phyloP scores from a whole-genome alignment of 2,888 invertebrate genomes.

The Scaptomyza tumidula region DNA sequence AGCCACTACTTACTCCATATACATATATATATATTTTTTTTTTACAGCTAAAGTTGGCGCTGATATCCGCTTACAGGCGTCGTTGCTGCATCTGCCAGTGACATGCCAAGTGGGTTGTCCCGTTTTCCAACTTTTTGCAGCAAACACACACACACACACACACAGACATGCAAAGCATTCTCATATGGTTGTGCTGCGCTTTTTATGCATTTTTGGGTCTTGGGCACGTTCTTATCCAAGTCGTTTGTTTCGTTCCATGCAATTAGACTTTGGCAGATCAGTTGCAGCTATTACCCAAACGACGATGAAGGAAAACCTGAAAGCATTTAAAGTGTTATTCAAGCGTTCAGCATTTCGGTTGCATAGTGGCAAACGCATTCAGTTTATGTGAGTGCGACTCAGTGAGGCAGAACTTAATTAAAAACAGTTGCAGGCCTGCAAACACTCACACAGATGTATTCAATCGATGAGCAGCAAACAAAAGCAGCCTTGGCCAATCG shows the following conservation, averaged over 20 bases:
- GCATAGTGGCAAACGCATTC: conserved; percentile 43
- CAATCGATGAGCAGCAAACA: conserved; percentile 51
- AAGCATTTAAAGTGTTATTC: conserved; percentile 52
- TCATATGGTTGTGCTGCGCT: conserved; percentile 42
- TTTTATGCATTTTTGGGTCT: conserved; percentile 39
- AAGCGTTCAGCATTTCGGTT: conserved; percentile 50
- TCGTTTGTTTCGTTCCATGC: conserved; percentile 80
- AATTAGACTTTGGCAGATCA: conserved; percentile 79
- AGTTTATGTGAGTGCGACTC: conserved; percentile 6
- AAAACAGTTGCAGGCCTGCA: conserved; percentile 38
- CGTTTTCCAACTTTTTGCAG: conserved; percentile 48
- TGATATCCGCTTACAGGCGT: conserved; percentile 51
- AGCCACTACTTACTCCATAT: conserved; percentile 46
- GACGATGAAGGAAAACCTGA: conserved; percentile 49
- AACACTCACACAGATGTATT: conserved; percentile 14
- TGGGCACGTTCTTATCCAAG: conserved; percentile 62
- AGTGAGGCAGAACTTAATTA: conserved; percentile 62
- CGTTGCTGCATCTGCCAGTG: conserved; percentile 58
- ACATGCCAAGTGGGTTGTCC: conserved; percentile 69
- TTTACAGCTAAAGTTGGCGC: conserved; percentile 54
- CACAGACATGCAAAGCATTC: conserved; percentile 54
- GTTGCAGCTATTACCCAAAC: conserved; percentile 50
- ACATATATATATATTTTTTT: background rate
- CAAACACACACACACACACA: conserved; percentile 21
- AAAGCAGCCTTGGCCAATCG: conserved; percentile 29